Evolutionary conservation across 2,888 invertebrate genomes (phyloP).

Genomic region (Cosmia pyralina): DNA sequence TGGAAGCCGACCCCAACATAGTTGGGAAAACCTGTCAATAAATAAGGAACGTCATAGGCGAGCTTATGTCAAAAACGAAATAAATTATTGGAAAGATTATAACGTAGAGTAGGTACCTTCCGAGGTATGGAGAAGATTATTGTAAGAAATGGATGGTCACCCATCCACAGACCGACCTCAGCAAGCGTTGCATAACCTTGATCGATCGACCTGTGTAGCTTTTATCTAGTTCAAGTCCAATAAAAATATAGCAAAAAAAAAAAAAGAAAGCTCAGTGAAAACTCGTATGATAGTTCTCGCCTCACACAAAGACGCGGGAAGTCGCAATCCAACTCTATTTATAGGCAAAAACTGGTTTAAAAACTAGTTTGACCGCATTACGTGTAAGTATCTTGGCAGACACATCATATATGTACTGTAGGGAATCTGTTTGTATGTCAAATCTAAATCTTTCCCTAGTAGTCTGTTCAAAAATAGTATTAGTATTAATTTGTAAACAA

Average conservation of each 20-base stretch:
- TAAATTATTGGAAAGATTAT: no score
- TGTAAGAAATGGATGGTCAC: not conserved
- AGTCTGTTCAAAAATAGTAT: not conserved
- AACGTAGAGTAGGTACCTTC: no score
- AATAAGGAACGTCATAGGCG: no score
- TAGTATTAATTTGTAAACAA: not conserved
- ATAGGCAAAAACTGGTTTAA: constrained; percentile 9
- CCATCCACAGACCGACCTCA: not conserved
- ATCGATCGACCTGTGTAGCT: not conserved
- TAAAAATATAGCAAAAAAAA: not conserved
- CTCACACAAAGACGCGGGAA: constrained; percentile 12
- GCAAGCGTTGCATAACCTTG: not conserved
- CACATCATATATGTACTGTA: not conserved
- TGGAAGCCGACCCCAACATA: no score
- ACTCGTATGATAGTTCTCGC: not conserved
- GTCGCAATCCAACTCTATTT: constrained; percentile 24
- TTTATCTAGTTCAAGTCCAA: not conserved
- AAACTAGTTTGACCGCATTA: constrained; percentile 32
- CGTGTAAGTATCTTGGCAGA: not conserved
- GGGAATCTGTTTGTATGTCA: not conserved
- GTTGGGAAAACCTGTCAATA: no score
- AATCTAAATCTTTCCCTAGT: not conserved
- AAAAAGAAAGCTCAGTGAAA: constrained; percentile 4
- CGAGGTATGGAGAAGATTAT: not conserved
- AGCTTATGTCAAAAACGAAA: no score